Evolutionary conservation across 2,113 vertebrate species (phyloP).

Genomic region (Fulmarus glacialis): DNA sequence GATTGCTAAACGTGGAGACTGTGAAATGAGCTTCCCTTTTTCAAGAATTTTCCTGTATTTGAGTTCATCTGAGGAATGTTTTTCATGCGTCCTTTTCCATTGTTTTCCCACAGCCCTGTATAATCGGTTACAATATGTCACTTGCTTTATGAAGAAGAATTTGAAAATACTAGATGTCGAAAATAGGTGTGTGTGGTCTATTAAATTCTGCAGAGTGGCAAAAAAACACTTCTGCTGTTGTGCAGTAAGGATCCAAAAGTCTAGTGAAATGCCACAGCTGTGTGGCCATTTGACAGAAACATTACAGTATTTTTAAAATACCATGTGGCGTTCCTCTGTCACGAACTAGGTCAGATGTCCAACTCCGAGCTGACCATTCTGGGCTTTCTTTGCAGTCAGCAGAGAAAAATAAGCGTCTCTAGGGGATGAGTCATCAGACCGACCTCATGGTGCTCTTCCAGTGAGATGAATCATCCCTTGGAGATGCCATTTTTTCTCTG

Average conservation of each 20-base stretch:
- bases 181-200: not conserved
- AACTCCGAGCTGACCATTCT: not conserved
- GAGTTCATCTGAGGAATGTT: not conserved
- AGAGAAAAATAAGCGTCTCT: not conserved
- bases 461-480: not conserved
- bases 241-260: not conserved
- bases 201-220: not conserved
- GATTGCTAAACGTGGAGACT: not conserved
- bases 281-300: conserved; percentile 14
- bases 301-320: not conserved
- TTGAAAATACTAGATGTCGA: not conserved
- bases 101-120: not conserved
- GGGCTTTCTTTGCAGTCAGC: not conserved
- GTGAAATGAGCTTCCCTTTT: conserved; percentile 7
- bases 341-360: not conserved
- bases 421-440: not conserved
- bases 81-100: not conserved
- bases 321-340: not conserved
- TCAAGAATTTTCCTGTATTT: not conserved
- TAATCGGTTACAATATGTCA: not conserved
- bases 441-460: not conserved
- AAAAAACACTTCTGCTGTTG: not conserved
- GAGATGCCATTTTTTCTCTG: not conserved
- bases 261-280: conserved; percentile 12
- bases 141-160: not conserved